Base-by-base conservation (phyloP, 2,113 vertebrate genomes). In the Poeciliopsis turrubarensis region DNA sequence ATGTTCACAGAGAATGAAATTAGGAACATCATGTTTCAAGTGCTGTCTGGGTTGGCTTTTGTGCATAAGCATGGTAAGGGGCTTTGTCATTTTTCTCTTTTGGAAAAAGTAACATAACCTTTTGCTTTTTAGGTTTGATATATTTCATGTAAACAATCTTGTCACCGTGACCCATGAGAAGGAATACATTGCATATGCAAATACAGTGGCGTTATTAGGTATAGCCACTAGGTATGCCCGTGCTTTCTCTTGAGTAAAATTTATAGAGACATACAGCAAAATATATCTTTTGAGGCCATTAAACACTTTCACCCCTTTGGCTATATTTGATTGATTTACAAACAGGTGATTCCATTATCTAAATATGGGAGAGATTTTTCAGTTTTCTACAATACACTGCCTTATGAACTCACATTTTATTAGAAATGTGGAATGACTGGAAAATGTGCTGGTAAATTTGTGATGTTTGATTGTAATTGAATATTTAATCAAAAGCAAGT, bases 1-100 rank as follows among this genome's bases (percentile, higher is more conserved):
- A 93, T 92, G 91, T 93, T 95, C 86, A 85, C 88, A 92, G 94
- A 95, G 86, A 95, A 94, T 90, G 86, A 95, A 93, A 92, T 92
- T 86, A 94, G 92, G 92, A 95, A 93, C 91, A 95, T 95, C 80
- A 57, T 92, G 86, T 93, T 95, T 82, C 89, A 92, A 83, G 87
- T 89, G 78, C 81, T 93, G 1, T 93, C 92, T 93, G 92, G 90
- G 81, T 92, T 94, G 92, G 91, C 86, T 89, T 95, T 95, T 89
- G 83, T 94, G 17, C 94, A 95, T 83, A 95, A 95, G 89, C 91
- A 93, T 92, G 92, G 89, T 89, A 90, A 94, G 90, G 86, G 34
- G 81, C 77, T 73, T 70, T 86, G 29, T 84, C 37, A 54, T 25
- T n/a, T 73, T 34, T 32, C 62, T 74, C 69, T 41, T 69, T 54